phyloP scores from a whole-genome alignment of 2,113 vertebrate genomes.

The Cephalopholis sonnerati region DNA sequence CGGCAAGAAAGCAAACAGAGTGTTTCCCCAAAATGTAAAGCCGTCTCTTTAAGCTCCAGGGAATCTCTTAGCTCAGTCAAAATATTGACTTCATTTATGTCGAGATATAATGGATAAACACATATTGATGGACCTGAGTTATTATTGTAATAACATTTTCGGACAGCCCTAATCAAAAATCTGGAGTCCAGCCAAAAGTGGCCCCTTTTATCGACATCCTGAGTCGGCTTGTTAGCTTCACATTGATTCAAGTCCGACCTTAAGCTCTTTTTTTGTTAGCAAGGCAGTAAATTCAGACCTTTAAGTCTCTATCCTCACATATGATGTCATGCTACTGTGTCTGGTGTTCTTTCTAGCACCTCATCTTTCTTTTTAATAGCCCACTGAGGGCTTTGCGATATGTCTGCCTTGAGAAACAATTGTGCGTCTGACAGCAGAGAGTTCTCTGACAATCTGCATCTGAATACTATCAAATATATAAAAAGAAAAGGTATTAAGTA shows the following conservation, averaged over 20 bases:
- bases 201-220: neutral
- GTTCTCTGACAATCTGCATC: neutral
- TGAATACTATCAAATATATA: neutral
- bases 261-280: neutral
- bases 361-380: slow-evolving; percentile 22
- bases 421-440: neutral
- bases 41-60: no score
- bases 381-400: neutral
- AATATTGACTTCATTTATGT: neutral
- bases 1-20: neutral
- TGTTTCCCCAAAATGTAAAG: neutral
- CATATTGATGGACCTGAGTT: neutral
- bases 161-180: neutral
- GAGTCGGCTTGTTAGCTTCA: neutral
- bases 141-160: neutral
- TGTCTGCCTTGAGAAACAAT: neutral
- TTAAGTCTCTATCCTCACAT: neutral
- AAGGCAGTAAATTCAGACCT: slow-evolving; percentile 12
- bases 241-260: neutral
- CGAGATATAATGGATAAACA: neutral
- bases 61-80: neutral
- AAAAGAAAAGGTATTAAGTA: neutral
- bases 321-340: slow-evolving; percentile 37
- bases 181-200: neutral
- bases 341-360: neutral